These are phyloP conservation scores for Tineola bisselliella DNA, from an alignment of 2,888 invertebrate species.

Conservation along the genomic window DNA sequence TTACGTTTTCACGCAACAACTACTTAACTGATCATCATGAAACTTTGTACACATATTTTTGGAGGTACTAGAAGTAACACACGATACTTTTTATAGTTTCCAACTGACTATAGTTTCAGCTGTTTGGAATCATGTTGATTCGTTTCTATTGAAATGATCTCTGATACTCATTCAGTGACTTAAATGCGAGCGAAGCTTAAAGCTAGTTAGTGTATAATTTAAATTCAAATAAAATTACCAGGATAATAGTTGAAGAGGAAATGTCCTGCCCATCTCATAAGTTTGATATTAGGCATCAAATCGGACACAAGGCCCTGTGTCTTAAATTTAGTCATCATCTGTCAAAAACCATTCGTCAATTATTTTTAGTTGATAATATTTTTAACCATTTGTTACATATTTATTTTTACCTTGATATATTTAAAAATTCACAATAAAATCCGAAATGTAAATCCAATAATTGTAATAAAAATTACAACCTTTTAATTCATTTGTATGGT, in stretches of 20 bases:
- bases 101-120: no score
- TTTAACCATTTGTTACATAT: no score
- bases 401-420: background rate
- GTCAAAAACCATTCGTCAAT: constrained; percentile 18
- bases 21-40: no score
- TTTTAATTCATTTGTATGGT: background rate
- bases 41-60: no score
- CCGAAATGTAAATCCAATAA: background rate
- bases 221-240: constrained; percentile 39
- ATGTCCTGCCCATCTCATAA: constrained; percentile 81
- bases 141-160: no score
- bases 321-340: constrained; percentile 61
- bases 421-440: background rate
- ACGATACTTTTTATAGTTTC: no score
- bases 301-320: constrained; percentile 81
- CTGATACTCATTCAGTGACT: no score
- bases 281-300: constrained; percentile 81
- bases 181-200: background rate
- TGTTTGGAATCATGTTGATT: no score
- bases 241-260: constrained; percentile 82
- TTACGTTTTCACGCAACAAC: no score
- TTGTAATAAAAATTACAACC: background rate
- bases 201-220: no score
- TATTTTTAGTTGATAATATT: background rate
- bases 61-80: no score